Evolutionary conservation across 2,888 invertebrate genomes (phyloP).

Genomic region (Drosophila ezoana): DNA sequence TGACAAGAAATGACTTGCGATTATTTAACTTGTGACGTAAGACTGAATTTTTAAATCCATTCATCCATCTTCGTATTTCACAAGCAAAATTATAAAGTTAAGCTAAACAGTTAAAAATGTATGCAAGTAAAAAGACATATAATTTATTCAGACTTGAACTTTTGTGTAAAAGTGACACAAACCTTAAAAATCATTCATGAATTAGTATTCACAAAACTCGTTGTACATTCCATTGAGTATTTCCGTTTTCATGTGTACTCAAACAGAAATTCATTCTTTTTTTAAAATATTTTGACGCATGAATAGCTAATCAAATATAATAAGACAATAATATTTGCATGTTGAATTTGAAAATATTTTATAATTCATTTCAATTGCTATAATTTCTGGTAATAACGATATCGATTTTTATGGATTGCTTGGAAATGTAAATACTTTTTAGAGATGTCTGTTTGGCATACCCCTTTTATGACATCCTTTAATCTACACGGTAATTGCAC

Average conservation of each 20-base stretch:
- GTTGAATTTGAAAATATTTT: not conserved
- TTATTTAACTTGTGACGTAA: slow-evolving; percentile 10
- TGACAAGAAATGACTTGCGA: not conserved
- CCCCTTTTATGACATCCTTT: not conserved
- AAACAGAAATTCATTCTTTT: not conserved
- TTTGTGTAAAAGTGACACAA: not conserved
- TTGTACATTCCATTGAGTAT: not conserved
- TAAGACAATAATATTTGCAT: not conserved
- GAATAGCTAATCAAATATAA: not conserved
- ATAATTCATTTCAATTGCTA: too few relatives aligned
- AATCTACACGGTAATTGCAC: not conserved
- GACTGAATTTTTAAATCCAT: not conserved
- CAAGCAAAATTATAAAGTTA: not conserved
- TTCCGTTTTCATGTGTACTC: not conserved
- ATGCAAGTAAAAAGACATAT: not conserved
- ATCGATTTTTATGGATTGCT: too few relatives aligned
- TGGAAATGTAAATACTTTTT: not conserved
- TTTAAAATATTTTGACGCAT: not conserved
- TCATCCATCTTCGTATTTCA: not conserved
- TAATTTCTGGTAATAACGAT: too few relatives aligned
- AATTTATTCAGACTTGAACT: slow-evolving; percentile 1
- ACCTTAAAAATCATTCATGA: slow-evolving; percentile 4
- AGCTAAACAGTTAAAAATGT: not conserved
- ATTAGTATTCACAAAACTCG: not conserved
- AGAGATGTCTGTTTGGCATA: not conserved